Percentiles rank a stretch among this genome's conserved stretches.
Evolutionary conservation across 1,140 invertebrate species (phyloP).

Genomic region (Polypedilum pembai): DNA sequence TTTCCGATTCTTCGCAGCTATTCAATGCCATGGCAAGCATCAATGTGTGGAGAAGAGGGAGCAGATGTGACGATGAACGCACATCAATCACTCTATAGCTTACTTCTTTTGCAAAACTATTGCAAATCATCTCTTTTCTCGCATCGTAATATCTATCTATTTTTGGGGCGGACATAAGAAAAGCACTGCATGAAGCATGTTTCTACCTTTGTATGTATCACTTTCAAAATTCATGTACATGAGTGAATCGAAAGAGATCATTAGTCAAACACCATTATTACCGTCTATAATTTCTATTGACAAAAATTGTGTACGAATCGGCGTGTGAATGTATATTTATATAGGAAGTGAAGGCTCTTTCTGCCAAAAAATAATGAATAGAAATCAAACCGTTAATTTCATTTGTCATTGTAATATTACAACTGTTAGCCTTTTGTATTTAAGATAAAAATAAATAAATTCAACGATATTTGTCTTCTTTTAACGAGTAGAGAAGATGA

Average conservation of each 20-base stretch:
- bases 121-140: neutral
- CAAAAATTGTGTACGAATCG: neutral
- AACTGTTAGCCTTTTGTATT: too few species aligned
- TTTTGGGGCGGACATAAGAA: too few species aligned
- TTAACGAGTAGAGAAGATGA: too few species aligned
- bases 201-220: neutral
- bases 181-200: too few species aligned
- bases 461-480: too few species aligned
- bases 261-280: constrained; percentile 19
- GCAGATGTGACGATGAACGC: neutral
- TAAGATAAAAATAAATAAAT: too few species aligned
- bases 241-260: neutral
- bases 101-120: neutral
- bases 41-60: neutral
- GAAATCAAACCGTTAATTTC: neutral
- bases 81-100: neutral
- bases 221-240: neutral
- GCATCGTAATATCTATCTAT: too few species aligned
- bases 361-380: neutral
- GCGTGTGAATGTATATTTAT: neutral
- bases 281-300: neutral
- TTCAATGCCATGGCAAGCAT: neutral
- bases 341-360: neutral
- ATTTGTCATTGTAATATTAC: neutral
- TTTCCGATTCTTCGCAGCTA: neutral